phyloP scores from a whole-genome alignment of 2,797 vertebrate genomes.

The Cyprinella venusta region DNA sequence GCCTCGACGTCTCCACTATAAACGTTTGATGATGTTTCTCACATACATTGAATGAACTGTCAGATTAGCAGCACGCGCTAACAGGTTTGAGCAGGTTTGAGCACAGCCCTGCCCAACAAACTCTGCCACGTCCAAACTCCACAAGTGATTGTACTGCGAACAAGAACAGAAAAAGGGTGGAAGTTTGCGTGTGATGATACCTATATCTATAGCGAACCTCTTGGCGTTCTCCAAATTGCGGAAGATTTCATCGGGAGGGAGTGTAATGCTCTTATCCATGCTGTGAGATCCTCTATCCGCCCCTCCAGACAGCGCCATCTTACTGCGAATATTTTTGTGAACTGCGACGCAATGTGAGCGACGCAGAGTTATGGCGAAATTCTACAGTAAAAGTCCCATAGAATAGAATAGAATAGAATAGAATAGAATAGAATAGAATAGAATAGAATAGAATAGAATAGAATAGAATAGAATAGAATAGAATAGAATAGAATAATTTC shows the following conservation, averaged over 20 bases:
- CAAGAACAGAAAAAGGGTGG: background rate
- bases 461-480: too few species aligned
- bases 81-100: constrained; percentile 32
- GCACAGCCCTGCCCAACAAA: constrained; percentile 2
- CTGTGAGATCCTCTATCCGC: constrained; percentile 77
- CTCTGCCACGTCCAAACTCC: constrained; percentile 18
- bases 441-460: too few species aligned
- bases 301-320: constrained; percentile 90
- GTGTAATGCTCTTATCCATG: constrained; percentile 96
- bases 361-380: background rate
- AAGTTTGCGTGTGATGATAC: constrained; percentile 69
- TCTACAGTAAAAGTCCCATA: constrained; percentile 28
- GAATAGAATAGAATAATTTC: background rate
- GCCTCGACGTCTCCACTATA: background rate
- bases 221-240: constrained; percentile 97
- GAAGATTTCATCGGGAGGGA: constrained; percentile 95
- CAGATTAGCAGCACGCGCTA: constrained; percentile 42
- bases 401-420: background rate
- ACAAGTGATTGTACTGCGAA: constrained; percentile 40
- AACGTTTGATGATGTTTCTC: background rate
- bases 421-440: too few species aligned
- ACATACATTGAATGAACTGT: constrained; percentile 58
- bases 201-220: constrained; percentile 97
- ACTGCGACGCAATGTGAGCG: background rate
- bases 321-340: constrained; percentile 49